A percentile compares a stretch with the other conserved stretches of the same genome.
These are phyloP conservation scores for Hirudo medicinalis DNA, from an alignment of 1,140 invertebrate genomes.

Conservation along the genomic window DNA sequence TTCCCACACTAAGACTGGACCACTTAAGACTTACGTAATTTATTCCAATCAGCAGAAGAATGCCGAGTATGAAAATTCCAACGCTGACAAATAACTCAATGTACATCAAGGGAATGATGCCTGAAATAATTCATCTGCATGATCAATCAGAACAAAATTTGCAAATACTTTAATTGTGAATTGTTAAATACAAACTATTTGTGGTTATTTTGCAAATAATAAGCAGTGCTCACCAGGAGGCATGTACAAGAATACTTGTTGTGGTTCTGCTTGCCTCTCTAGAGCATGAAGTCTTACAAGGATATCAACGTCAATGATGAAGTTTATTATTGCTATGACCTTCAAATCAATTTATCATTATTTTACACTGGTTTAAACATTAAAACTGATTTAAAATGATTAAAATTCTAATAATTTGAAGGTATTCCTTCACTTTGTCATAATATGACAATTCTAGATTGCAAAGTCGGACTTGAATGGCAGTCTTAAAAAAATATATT, in stretches of 20 bases:
- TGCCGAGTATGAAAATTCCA: neutral
- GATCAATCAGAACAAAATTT: neutral
- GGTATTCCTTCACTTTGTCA: too few relatives aligned
- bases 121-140: neutral
- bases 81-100: constrained; percentile 14
- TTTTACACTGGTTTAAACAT: too few relatives aligned
- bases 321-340: constrained; percentile 17
- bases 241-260: constrained; percentile 14
- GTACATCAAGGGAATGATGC: constrained; percentile 21
- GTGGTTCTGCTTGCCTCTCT: constrained; percentile 15
- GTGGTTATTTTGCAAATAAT: neutral
- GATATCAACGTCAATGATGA: constrained; percentile 19
- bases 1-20: too few relatives aligned
- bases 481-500: too few relatives aligned
- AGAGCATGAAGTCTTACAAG: constrained; percentile 20
- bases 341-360: constrained; percentile 1
- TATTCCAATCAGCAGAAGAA: constrained; percentile 18
- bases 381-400: too few relatives aligned
- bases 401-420: too few relatives aligned
- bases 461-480: too few relatives aligned
- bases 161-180: too few relatives aligned
- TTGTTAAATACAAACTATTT: neutral
- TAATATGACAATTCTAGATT: too few relatives aligned
- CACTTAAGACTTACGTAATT: constrained; percentile 17
- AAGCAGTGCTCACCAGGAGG: constrained; percentile 16